These are phyloP conservation scores for Megaceryle maxima DNA, from an alignment of 2,113 vertebrate species.

Conservation along the genomic window DNA sequence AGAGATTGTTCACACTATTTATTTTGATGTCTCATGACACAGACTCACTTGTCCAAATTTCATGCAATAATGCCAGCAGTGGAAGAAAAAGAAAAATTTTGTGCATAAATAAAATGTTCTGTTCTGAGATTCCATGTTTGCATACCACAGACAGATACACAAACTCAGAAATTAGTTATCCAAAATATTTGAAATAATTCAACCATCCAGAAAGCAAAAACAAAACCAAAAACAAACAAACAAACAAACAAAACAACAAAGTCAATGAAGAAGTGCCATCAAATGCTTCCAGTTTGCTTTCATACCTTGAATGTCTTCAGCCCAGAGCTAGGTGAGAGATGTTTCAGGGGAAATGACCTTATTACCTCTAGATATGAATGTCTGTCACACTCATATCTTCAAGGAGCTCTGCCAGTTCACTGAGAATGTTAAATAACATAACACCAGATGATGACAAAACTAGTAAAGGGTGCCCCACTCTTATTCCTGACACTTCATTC, in stretches of 20 bases:
- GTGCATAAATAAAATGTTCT: background rate
- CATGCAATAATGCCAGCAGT: background rate
- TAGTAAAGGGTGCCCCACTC: background rate
- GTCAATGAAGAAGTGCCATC: background rate
- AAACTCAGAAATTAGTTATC: background rate
- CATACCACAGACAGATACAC: background rate
- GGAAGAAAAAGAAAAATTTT: background rate
- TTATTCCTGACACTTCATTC: background rate
- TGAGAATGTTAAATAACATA: background rate
- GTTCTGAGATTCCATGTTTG: background rate
- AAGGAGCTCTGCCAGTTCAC: background rate
- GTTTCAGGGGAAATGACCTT: background rate
- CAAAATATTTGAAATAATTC: background rate
- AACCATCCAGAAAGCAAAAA: background rate
- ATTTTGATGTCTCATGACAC: conserved; percentile 18
- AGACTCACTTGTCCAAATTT: background rate
- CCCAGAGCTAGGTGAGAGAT: background rate
- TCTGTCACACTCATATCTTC: background rate
- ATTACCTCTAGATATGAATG: background rate
- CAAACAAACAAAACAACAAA: background rate
- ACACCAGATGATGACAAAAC: background rate
- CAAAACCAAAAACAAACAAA: background rate
- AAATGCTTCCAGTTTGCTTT: background rate
- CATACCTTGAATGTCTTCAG: background rate
- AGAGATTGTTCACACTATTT: conserved; percentile 22